A percentile compares a stretch with the other conserved stretches of the same genome.
Evolutionary conservation across 2,113 vertebrate species (phyloP).

Genomic region (Phylloscopus trochiloides): DNA sequence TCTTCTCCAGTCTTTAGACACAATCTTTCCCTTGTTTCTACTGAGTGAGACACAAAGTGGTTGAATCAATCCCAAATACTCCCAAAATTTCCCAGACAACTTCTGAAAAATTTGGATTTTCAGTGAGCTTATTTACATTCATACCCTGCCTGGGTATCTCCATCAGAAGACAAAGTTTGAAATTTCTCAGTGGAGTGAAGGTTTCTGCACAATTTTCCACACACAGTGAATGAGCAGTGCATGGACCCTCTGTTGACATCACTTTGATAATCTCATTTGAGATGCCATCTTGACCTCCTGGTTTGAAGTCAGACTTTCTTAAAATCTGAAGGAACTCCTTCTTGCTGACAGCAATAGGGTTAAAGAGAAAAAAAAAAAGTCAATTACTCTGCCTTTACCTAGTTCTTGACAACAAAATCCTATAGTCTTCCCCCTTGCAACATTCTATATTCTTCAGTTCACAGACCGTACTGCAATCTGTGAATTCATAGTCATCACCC

Average conservation of each 20-base stretch:
- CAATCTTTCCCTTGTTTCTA: not conserved
- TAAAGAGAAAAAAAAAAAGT: not conserved
- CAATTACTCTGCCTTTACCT: not conserved
- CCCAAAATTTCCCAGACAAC: not conserved
- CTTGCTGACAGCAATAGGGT: not conserved
- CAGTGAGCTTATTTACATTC: not conserved
- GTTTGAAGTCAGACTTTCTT: not conserved
- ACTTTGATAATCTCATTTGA: not conserved
- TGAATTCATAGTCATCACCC: not conserved
- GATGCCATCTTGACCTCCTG: rapidly evolving
- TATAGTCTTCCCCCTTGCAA: not conserved
- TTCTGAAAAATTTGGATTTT: not conserved
- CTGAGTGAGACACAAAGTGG: not conserved
- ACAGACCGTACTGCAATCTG: not conserved
- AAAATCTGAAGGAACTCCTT: not conserved
- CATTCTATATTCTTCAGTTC: not conserved
- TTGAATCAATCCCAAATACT: not conserved
- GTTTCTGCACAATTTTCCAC: not conserved
- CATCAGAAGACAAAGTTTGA: not conserved
- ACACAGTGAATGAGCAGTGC: rapidly evolving
- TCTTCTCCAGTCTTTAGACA: not conserved
- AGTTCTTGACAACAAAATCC: not conserved
- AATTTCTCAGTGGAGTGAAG: not conserved
- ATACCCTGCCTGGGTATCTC: not conserved
- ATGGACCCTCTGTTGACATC: not conserved